phyloP scores from a whole-genome alignment of 1,140 invertebrate genomes.

The Acromyrmex echinatior region DNA sequence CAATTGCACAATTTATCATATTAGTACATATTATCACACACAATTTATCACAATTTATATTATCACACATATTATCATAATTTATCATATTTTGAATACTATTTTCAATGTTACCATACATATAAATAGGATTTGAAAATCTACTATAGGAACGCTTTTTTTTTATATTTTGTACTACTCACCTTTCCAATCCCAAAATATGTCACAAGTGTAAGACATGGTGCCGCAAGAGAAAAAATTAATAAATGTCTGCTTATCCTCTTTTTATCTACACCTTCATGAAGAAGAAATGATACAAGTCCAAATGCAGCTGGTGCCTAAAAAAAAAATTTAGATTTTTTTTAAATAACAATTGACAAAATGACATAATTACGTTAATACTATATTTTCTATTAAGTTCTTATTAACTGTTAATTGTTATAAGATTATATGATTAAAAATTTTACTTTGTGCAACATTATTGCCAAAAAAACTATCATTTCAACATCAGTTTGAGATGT shows the following conservation, averaged over 20 bases:
- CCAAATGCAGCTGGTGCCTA: constrained; percentile 99
- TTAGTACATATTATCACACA: neutral
- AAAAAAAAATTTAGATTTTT: constrained; percentile 36
- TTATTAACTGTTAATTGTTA: constrained; percentile 19
- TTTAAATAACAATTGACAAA: neutral
- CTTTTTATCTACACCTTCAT: constrained; percentile 96
- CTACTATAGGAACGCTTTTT: neutral
- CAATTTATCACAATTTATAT: neutral
- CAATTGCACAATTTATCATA: neutral
- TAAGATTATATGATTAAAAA: neutral
- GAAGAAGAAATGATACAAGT: constrained; percentile 97
- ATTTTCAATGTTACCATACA: neutral
- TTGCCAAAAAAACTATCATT: constrained; percentile 98
- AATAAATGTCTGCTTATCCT: constrained; percentile 96
- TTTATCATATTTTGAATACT: neutral
- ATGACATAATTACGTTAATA: constrained; percentile 10
- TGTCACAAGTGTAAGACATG: constrained; percentile 95
- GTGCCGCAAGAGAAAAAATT: constrained; percentile 98
- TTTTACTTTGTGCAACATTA: constrained; percentile 98
- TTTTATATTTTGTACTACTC: constrained; percentile 82
- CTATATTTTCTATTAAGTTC: neutral
- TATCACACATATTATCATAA: neutral
- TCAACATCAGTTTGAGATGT: constrained; percentile 98
- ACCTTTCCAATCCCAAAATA: constrained; percentile 97
- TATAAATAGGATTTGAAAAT: neutral